A percentile compares a stretch with the other conserved stretches of the same genome.
Evolutionary conservation across 2,888 invertebrate genomes (phyloP).

Genomic region (Thyatira batis): DNA sequence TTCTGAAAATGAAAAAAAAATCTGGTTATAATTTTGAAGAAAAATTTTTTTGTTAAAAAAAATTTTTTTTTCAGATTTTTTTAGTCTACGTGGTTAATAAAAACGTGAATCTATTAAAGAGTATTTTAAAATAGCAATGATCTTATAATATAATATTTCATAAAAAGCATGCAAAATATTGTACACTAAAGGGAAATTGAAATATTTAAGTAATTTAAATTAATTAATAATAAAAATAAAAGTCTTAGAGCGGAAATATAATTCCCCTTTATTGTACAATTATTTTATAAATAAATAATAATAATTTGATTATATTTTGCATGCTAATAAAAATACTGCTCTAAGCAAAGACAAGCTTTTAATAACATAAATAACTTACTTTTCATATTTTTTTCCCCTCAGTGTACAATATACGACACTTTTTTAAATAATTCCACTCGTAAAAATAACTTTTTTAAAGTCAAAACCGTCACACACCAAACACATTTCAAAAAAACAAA

Average conservation of each 20-base stretch:
- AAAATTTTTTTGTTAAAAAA: not conserved
- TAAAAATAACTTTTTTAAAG: no score
- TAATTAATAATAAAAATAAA: slow-evolving; percentile 15
- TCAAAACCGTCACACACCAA: not conserved
- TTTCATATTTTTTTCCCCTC: slow-evolving; percentile 65
- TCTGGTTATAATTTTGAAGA: not conserved
- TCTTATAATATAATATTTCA: no score
- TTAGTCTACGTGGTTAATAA: no score
- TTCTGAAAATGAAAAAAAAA: slow-evolving; percentile 52
- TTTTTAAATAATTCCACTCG: no score
- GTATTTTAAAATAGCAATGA: no score
- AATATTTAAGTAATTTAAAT: slow-evolving; percentile 1
- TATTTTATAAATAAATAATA: slow-evolving; percentile 34
- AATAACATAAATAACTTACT: slow-evolving; percentile 69
- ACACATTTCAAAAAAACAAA: slow-evolving; percentile 3
- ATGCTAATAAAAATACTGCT: slow-evolving; percentile 72
- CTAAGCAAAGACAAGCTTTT: slow-evolving; percentile 71
- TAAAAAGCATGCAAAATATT: slow-evolving; percentile 66
- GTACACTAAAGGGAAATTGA: slow-evolving; percentile 81
- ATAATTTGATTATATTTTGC: slow-evolving; percentile 41
- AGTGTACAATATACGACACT: slow-evolving; percentile 78
- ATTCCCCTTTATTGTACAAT: slow-evolving; percentile 81
- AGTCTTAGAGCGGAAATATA: slow-evolving; percentile 74
- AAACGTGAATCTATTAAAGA: no score
- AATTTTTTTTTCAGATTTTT: not conserved